Conservation (phyloP, 2,888 invertebrate genomes). For the Thecophora atra region DNA sequence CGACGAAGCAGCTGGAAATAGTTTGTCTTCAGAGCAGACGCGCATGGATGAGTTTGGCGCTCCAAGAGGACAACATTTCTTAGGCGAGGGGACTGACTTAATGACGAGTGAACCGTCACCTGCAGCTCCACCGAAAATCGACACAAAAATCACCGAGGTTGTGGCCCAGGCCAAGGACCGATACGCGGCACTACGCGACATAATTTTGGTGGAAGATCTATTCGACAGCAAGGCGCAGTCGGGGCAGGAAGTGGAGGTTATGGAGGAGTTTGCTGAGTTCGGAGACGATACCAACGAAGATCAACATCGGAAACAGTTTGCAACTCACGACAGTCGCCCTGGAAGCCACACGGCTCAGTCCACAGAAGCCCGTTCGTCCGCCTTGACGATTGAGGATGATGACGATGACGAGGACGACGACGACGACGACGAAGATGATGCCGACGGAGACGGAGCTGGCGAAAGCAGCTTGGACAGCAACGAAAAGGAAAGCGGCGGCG, state of each 20-base stretch:
- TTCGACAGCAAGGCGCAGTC: slow-evolving; percentile 66
- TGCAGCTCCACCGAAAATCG: slow-evolving; percentile 60
- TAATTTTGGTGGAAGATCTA: slow-evolving; percentile 73
- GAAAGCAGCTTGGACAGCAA: slow-evolving; percentile 62
- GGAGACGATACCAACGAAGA: slow-evolving; percentile 60
- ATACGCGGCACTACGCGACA: slow-evolving; percentile 84
- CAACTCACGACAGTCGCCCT: slow-evolving; percentile 60
- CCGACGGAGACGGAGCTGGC: slow-evolving; percentile 55
- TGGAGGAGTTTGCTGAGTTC: slow-evolving; percentile 59
- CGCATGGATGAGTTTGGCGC: neutral
- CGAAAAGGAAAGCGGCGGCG: slow-evolving; percentile 53
- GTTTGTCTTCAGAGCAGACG: slow-evolving; percentile 18
- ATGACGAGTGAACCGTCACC: slow-evolving; percentile 44
- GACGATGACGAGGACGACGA: slow-evolving; percentile 52
- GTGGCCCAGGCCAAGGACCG: slow-evolving; percentile 72
- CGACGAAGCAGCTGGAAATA: slow-evolving; percentile 35
- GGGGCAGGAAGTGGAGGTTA: slow-evolving; percentile 40
- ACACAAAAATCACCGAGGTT: slow-evolving; percentile 67
- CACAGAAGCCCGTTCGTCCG: slow-evolving; percentile 58
- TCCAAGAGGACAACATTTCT: neutral
- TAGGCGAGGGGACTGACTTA: slow-evolving; percentile 43
- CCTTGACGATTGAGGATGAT: slow-evolving; percentile 59
- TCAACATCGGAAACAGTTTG: slow-evolving; percentile 68
- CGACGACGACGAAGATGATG: slow-evolving; percentile 33
- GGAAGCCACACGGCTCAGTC: slow-evolving; percentile 56